Evolutionary conservation across 92 coral and sea anemone species (phyloP), one percentile per base, ranked within the genome.

Genomic region (Scolanthus callimorphus): DNA sequence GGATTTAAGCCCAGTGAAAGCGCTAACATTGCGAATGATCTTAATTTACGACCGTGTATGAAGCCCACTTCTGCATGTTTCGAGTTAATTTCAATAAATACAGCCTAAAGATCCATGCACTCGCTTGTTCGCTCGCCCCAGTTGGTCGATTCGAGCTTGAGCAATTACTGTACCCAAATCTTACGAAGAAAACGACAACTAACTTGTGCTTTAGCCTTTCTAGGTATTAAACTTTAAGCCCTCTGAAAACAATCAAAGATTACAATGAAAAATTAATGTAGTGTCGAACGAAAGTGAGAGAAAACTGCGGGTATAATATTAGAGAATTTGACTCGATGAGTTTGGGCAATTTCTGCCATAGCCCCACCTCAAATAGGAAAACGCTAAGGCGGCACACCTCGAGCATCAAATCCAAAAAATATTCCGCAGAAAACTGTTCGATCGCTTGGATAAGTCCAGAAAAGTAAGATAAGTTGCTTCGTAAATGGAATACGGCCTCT

Each of bases 231-330:
- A 62, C 65, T 71, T 34, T 28, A 56, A 24, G 60, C 29, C 49
- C 66, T 65, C 26, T 58, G 70, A 63, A 82, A 62, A 75, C 69
- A 81, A 80, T 75, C 82, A 56, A 85, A 70, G 67, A 70, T 81
- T 60, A 75, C 60, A 61, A 76, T 72, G 59, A 46, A 46, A 46
- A 9, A 9, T 46, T 46, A 46, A 46, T 46, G 52, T 46, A 46
- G 4, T 46, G 79, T 75, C 29, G 72, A 77, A 68, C 49, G 58
- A 69, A 76, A 74, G 46, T 67, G 65, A 59, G 43, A 34, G 28
- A 9, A 37, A 65, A 59, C 37, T 25, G 60, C 20, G 61, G 15
- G 71, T 53, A 24, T 25, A 25, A 46, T 46, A 46, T 46, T 9
- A 34, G 52, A 46, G 11, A 46, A 4, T 46, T 9, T 19, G 11